Percentiles rank a stretch among this genome's conserved stretches.
These are phyloP conservation scores for Hycleus cichorii DNA, from an alignment of 1,140 invertebrate species.

Conservation along the genomic window DNA sequence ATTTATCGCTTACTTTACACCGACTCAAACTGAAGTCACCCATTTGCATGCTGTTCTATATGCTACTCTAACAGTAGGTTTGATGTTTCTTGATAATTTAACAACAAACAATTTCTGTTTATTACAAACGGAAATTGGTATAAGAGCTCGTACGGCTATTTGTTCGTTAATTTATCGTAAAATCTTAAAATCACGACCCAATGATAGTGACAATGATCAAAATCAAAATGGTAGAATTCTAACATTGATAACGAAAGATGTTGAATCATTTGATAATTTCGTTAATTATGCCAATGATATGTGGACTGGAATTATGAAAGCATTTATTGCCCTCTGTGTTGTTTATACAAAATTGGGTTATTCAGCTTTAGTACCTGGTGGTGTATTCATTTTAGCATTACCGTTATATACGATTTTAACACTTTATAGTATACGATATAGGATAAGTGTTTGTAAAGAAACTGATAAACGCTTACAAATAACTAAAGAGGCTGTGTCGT, in stretches of 20 bases:
- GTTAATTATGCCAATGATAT: conserved; percentile 64
- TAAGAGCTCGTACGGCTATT: conserved; percentile 71
- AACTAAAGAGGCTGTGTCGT: conserved; percentile 78
- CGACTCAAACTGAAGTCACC: conserved; percentile 20
- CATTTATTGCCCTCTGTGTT: conserved; percentile 64
- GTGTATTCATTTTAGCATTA: conserved; percentile 68
- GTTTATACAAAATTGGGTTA: conserved; percentile 67
- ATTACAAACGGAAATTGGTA: conserved; percentile 60
- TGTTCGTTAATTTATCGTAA: conserved; percentile 77
- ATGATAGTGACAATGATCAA: conserved; percentile 37
- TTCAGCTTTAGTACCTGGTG: conserved; percentile 68
- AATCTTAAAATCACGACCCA: conserved; percentile 60
- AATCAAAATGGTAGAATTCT: conserved; percentile 82
- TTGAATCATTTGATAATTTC: conserved; percentile 61
- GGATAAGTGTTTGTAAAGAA: conserved; percentile 18
- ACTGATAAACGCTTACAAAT: conserved; percentile 74
- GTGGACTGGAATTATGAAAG: conserved; percentile 74
- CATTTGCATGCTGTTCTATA: conserved; percentile 23
- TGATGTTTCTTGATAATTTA: conserved; percentile 15
- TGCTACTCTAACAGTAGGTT: conserved; percentile 15
- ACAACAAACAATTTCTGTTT: conserved; percentile 68
- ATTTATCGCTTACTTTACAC: conserved; percentile 42
- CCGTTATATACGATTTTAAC: conserved; percentile 41
- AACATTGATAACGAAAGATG: conserved; percentile 86
- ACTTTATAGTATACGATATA: conserved; percentile 15